A percentile compares a stretch with the other conserved stretches of the same genome.
These are phyloP conservation scores for Epinephelus coioides DNA, from an alignment of 2,797 vertebrate genomes.

Conservation along the genomic window DNA sequence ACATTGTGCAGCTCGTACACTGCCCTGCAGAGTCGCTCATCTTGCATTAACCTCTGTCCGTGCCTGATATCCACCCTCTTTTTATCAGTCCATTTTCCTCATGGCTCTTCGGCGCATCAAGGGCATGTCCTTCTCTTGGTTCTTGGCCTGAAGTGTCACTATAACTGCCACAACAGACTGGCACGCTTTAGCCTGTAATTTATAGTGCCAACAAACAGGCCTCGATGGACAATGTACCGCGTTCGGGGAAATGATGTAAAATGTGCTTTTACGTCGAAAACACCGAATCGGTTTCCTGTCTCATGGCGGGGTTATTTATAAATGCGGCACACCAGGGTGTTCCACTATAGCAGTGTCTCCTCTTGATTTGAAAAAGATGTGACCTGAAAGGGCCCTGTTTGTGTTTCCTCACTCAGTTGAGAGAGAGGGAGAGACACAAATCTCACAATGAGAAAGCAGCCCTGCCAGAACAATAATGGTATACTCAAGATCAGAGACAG, in stretches of 20 bases:
- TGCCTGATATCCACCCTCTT: constrained; percentile 60
- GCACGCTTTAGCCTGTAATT: constrained; percentile 53
- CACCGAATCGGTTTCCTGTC: constrained; percentile 22
- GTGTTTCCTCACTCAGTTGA: constrained; percentile 66
- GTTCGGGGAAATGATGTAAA: constrained; percentile 41
- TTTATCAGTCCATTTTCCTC: constrained; percentile 63
- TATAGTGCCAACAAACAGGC: constrained; percentile 57
- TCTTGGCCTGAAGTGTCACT: constrained; percentile 62
- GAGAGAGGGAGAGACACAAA: constrained; percentile 49
- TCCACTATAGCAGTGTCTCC: constrained; percentile 44
- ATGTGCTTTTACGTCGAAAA: constrained; percentile 30
- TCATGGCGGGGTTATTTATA: constrained; percentile 60
- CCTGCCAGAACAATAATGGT: constrained; percentile 41
- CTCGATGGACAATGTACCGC: constrained; percentile 3
- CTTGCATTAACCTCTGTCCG: constrained; percentile 70
- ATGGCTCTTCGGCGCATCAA: constrained; percentile 71
- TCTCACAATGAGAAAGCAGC: constrained; percentile 54
- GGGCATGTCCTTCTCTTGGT: constrained; percentile 71
- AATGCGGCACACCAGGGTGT: constrained; percentile 48
- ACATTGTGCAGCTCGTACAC: constrained; percentile 45
- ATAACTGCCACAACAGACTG: constrained; percentile 42
- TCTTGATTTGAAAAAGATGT: constrained; percentile 72
- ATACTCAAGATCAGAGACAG: constrained; percentile 40
- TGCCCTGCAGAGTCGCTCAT: constrained; percentile 67
- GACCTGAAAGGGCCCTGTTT: constrained; percentile 74